Conservation (phyloP, 2,113 vertebrate genomes). For the Ceyx margarethae region DNA sequence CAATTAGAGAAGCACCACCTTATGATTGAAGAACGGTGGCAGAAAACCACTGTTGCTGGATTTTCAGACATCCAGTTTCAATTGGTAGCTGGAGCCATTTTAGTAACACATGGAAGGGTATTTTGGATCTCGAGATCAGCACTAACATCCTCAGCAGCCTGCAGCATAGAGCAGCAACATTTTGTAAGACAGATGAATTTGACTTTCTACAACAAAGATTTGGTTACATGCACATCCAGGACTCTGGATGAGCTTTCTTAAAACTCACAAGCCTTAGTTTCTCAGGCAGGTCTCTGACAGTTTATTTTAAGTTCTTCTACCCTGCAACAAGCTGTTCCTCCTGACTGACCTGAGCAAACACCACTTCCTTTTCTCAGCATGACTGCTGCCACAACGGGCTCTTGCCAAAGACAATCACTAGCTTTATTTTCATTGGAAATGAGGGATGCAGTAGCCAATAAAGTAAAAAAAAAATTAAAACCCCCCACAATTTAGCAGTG, state of each 20-base stretch:
- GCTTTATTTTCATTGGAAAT: not conserved
- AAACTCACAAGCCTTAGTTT: not conserved
- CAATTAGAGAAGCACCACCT: not conserved
- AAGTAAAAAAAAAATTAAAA: not conserved
- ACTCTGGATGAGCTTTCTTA: not conserved
- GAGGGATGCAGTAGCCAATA: not conserved
- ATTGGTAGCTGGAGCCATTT: not conserved
- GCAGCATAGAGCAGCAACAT: not conserved
- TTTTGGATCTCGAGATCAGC: not conserved
- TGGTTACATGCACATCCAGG: not conserved
- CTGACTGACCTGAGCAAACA: not conserved
- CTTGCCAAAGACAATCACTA: not conserved
- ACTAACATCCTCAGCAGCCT: not conserved
- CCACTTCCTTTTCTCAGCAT: not conserved
- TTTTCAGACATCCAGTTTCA: not conserved
- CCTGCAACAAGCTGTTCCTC: not conserved
- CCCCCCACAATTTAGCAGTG: not conserved
- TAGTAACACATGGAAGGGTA: not conserved
- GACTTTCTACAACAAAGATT: not conserved
- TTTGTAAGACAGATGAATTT: not conserved
- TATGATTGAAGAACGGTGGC: not conserved
- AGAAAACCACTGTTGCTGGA: not conserved
- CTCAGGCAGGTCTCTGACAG: not conserved
- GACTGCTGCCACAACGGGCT: fast-evolving
- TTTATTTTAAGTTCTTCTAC: not conserved